Percentiles rank a stretch among this genome's conserved stretches.
These are phyloP conservation scores for Calidris pugnax DNA, from an alignment of 2,113 vertebrate species.

Conservation along the genomic window DNA sequence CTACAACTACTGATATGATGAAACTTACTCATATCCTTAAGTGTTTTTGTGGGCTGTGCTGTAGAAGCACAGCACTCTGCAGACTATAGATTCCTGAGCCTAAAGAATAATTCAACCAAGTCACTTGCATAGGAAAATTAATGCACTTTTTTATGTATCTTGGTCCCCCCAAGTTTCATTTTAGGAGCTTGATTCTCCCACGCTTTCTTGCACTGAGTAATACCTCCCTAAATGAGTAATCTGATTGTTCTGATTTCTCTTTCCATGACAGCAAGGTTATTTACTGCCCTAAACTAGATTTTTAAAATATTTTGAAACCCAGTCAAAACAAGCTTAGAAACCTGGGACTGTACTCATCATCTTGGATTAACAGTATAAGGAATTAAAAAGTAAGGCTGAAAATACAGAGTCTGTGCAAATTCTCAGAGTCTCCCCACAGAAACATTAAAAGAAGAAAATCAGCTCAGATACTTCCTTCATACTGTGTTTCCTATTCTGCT, in stretches of 20 bases:
- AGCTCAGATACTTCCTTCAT: neutral
- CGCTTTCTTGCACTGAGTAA: constrained; percentile 45
- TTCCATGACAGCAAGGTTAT: neutral
- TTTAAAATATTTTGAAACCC: neutral
- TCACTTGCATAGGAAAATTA: neutral
- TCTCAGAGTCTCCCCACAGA: neutral
- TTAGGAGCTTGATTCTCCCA: constrained; percentile 21
- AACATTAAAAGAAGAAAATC: neutral
- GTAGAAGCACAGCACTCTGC: neutral
- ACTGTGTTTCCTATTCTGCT: neutral
- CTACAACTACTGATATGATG: neutral
- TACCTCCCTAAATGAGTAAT: neutral
- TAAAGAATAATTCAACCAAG: neutral
- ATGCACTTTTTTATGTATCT: neutral
- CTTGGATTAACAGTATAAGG: neutral
- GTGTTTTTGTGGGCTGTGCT: neutral
- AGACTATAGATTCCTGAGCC: neutral
- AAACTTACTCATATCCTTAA: neutral
- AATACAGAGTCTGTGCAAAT: neutral
- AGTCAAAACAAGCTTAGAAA: neutral
- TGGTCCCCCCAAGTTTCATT: neutral
- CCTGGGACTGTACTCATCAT: neutral
- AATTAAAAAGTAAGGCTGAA: neutral
- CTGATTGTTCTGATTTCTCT: neutral
- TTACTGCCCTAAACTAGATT: neutral